Evolutionary conservation across 2,113 vertebrate genomes (phyloP), one percentile per base, ranked within the genome.

Genomic region (Syngnathoides biaculeatus): DNA sequence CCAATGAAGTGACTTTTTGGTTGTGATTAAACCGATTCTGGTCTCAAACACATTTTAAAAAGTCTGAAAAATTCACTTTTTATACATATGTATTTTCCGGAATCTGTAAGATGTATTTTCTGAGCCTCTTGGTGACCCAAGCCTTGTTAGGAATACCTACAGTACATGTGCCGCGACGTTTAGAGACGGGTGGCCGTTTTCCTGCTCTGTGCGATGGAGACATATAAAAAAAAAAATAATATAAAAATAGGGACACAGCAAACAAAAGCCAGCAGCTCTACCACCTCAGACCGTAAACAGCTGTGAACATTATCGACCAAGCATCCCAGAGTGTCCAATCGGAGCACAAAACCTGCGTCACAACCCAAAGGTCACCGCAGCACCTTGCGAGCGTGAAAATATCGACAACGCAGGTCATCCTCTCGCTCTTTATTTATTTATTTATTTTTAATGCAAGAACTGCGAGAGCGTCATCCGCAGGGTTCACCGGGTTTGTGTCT

Each of bases 271-370:
- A 82, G 74, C 72, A 79, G 74, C 73, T 71, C 67, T 40, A 63
- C 24, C 40, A 60, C 71, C 72, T 68, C 57, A 42, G 73, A 77
- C 67, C 69, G 63, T 62, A 56, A 71, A 72, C 78, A 73, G 72
- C 77, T 61, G 78, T 73, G 84, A 88, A 87, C 82, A 83, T 87
- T 87, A 86, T 68, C 67, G 64, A 75, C 55, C 53, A 61, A 73
- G 60, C 38, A n/a, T 14, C 68, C 43, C n/a, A 73, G 71, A 74
- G 48, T 73, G 43, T 60, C 69, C 82, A 77, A 73, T 77, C 57
- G 11, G 52, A 83, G 87, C 83, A 74, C 83, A 69, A 77, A 74
- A 52, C 3, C 48, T 10, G 48, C 48, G n/a, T 52, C 48, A 11
- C 48, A 4, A 52, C 48, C 68, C 72, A 69, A 83, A 84, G 73